Evolutionary conservation across 2,113 vertebrate genomes (phyloP).

Genomic region (Piaya cayana): DNA sequence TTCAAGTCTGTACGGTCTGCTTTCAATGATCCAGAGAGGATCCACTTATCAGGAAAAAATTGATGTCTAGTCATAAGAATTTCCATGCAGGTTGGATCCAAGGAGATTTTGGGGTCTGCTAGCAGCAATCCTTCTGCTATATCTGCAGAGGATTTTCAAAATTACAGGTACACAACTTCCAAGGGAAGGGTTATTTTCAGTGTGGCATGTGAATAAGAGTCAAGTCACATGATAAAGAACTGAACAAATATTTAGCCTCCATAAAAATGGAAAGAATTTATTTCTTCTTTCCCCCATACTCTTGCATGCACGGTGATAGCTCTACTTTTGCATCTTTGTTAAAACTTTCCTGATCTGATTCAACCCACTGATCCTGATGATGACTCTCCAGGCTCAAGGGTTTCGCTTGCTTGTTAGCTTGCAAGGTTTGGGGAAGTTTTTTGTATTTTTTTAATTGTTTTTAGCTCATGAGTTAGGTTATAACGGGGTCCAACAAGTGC

Average conservation of each 20-base stretch:
- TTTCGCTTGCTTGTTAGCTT: not conserved
- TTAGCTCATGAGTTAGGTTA: not conserved
- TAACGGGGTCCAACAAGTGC: fast-evolving
- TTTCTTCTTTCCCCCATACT: not conserved
- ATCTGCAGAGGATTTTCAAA: not conserved
- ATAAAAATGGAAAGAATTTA: not conserved
- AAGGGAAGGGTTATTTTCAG: not conserved
- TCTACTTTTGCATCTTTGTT: not conserved
- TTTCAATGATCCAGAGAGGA: not conserved
- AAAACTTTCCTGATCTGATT: not conserved
- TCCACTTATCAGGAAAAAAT: not conserved
- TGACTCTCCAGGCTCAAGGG: not conserved
- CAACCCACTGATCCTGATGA: not conserved
- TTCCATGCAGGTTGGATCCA: not conserved
- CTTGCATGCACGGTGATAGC: not conserved
- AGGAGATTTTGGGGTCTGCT: not conserved
- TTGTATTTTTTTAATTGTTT: too few species aligned
- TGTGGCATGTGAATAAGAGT: not conserved
- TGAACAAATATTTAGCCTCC: not conserved
- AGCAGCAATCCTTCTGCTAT: not conserved
- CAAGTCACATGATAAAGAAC: not conserved
- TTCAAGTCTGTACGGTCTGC: not conserved
- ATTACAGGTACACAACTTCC: fast-evolving
- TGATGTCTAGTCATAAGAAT: not conserved
- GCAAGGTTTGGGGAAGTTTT: not conserved